These are phyloP conservation scores for Proterorhinus semilunaris DNA, from an alignment of 2,113 vertebrate genomes.

Conservation along the genomic window DNA sequence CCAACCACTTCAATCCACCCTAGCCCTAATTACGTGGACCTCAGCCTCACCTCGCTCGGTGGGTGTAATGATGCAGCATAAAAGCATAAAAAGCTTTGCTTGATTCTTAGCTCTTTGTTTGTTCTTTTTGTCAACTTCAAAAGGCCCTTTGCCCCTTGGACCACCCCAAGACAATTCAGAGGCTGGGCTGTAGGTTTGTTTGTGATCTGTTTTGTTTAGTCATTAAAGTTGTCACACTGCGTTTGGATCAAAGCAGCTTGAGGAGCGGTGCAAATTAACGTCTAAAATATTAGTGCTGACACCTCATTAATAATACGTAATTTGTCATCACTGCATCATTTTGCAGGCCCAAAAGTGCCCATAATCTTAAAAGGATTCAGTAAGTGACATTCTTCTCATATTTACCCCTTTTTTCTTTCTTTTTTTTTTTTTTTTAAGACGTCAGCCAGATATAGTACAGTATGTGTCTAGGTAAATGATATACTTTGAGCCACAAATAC, in stretches of 20 bases:
- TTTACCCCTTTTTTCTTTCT: too few relatives aligned
- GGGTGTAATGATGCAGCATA: slow-evolving; percentile 39
- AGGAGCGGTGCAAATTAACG: slow-evolving; percentile 54
- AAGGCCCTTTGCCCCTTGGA: slow-evolving; percentile 35
- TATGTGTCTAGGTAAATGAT: too few relatives aligned
- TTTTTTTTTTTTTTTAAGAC: too few relatives aligned
- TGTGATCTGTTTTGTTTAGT: slow-evolving; percentile 64
- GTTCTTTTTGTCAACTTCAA: slow-evolving; percentile 44
- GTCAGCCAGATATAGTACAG: too few relatives aligned
- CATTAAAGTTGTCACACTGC: slow-evolving; percentile 70
- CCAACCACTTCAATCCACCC: slow-evolving; percentile 45
- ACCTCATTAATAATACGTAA: slow-evolving; percentile 60
- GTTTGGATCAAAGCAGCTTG: slow-evolving; percentile 65
- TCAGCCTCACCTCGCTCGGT: slow-evolving; percentile 40
- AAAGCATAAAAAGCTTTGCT: slow-evolving; percentile 49
- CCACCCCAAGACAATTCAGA: slow-evolving; percentile 35
- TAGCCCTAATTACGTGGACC: slow-evolving; percentile 41
- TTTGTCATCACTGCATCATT: slow-evolving; percentile 4
- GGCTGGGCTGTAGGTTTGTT: slow-evolving; percentile 63
- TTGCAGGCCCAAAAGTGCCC: not conserved
- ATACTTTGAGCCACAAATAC: too few relatives aligned
- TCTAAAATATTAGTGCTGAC: slow-evolving; percentile 55
- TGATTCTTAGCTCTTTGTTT: slow-evolving; percentile 14
- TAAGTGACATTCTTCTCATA: not conserved
- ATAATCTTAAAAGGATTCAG: not conserved